phyloP scores from a whole-genome alignment of 2,888 invertebrate genomes.

The Oscheius sp. region DNA sequence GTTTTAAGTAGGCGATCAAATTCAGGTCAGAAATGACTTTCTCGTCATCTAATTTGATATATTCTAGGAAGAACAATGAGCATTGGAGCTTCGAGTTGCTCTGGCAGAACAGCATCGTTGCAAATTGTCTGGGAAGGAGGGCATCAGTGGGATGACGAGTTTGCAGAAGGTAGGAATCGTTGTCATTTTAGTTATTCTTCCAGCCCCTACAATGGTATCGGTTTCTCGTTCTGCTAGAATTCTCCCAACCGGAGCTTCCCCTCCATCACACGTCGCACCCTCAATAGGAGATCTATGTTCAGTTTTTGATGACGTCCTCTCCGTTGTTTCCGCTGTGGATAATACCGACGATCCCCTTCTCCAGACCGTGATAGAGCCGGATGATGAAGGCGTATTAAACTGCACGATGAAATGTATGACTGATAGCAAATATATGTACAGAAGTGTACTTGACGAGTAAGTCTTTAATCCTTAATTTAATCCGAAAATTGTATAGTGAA shows the following conservation, averaged over 20 bases:
- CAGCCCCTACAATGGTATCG: slow-evolving; percentile 14
- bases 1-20: slow-evolving; percentile 27
- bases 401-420: slow-evolving; percentile 47
- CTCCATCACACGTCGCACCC: slow-evolving; percentile 30
- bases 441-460: slow-evolving; percentile 50
- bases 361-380: slow-evolving; percentile 17
- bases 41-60: background rate
- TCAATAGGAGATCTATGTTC: slow-evolving; percentile 53
- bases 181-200: too few species aligned
- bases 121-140: slow-evolving; percentile 55
- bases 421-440: slow-evolving; percentile 60
- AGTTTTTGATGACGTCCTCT: slow-evolving; percentile 54
- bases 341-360: slow-evolving; percentile 14
- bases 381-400: slow-evolving; percentile 33
- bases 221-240: slow-evolving; percentile 4
- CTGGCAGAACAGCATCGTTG: slow-evolving; percentile 50
- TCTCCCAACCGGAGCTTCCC: background rate
- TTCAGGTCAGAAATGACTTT: background rate
- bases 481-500: slow-evolving; percentile 15
- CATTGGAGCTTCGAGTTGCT: slow-evolving; percentile 14
- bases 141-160: slow-evolving; percentile 57
- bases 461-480: background rate
- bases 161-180: slow-evolving; percentile 34
- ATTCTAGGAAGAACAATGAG: slow-evolving; percentile 34
- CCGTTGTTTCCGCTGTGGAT: slow-evolving; percentile 11